These are phyloP conservation scores for Drosophila acutilabella DNA, from an alignment of 2,888 invertebrate genomes.

Conservation along the genomic window DNA sequence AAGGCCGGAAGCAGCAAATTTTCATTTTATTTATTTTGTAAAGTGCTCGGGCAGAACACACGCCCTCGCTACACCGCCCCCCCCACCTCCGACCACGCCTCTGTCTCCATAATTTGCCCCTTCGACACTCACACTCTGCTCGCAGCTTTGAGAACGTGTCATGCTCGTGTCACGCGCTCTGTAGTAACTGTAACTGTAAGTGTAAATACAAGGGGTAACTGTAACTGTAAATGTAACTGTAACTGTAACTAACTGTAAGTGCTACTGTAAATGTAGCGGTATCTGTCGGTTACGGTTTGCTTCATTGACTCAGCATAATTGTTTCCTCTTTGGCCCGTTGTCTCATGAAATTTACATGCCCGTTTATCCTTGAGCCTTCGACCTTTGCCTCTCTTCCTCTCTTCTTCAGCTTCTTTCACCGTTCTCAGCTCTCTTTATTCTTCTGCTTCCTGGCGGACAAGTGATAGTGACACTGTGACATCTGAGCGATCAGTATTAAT, in stretches of 20 bases:
- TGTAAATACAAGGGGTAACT: slow-evolving; percentile 6
- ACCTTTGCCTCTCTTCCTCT: background rate
- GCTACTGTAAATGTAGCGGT: slow-evolving; percentile 32
- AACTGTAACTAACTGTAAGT: slow-evolving; percentile 8
- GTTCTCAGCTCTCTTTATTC: background rate
- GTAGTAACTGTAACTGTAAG: slow-evolving; percentile 17
- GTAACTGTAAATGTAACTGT: slow-evolving; percentile 11
- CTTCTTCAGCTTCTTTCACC: background rate
- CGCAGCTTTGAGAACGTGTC: slow-evolving; percentile 28
- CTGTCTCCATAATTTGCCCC: background rate
- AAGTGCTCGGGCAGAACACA: slow-evolving; percentile 64
- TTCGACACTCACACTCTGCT: background rate
- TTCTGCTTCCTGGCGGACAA: slow-evolving; percentile 1
- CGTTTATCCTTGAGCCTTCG: slow-evolving; percentile 8
- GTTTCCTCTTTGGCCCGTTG: slow-evolving; percentile 65
- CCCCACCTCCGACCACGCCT: slow-evolving; percentile 1
- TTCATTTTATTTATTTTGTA: slow-evolving; percentile 80
- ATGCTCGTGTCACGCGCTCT: slow-evolving; percentile 60
- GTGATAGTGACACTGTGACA: slow-evolving; percentile 51
- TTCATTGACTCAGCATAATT: slow-evolving; percentile 76
- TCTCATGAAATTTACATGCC: slow-evolving; percentile 61
- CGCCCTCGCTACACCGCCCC: slow-evolving; percentile 12
- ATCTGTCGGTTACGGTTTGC: slow-evolving; percentile 64
- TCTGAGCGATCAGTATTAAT: slow-evolving; percentile 45
- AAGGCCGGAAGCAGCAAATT: slow-evolving; percentile 78